Conservation (phyloP, 2,888 invertebrate species). For the Dastarcus helophoroides region DNA sequence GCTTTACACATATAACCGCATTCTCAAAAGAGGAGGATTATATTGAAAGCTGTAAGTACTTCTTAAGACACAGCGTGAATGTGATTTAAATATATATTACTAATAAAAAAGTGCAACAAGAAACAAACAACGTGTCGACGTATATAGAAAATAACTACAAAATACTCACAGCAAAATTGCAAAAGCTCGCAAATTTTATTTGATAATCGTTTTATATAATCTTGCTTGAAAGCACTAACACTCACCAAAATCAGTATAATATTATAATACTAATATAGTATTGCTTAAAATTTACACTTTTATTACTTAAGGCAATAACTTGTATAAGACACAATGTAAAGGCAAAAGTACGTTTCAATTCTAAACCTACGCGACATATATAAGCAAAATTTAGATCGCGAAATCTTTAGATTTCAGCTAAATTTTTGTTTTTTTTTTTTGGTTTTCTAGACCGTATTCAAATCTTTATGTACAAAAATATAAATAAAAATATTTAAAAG, state of each 20-base stretch:
- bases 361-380: conserved; percentile 9
- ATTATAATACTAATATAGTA: no score
- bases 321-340: conserved; percentile 8
- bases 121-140: conserved; percentile 11
- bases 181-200: conserved; percentile 18
- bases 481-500: conserved; percentile 18
- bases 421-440: conserved; percentile 32
- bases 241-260: no score
- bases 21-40: conserved; percentile 12
- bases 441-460: conserved; percentile 40
- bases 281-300: conserved; percentile 26
- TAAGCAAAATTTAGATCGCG: no score
- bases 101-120: conserved; percentile 26
- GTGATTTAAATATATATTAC: conserved; percentile 28
- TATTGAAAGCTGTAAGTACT: conserved; percentile 24
- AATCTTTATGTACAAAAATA: conserved; percentile 31
- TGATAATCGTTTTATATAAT: conserved; percentile 9
- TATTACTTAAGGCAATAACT: conserved; percentile 23
- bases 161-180: conserved; percentile 21
- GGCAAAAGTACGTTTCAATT: conserved; percentile 8
- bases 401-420: conserved; percentile 9
- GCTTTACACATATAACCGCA: conserved; percentile 17
- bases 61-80: conserved; percentile 37
- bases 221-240: no score
- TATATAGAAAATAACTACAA: conserved; percentile 14